Base-by-base conservation (phyloP, 2,888 invertebrate species). In the Nycteola revayana region DNA sequence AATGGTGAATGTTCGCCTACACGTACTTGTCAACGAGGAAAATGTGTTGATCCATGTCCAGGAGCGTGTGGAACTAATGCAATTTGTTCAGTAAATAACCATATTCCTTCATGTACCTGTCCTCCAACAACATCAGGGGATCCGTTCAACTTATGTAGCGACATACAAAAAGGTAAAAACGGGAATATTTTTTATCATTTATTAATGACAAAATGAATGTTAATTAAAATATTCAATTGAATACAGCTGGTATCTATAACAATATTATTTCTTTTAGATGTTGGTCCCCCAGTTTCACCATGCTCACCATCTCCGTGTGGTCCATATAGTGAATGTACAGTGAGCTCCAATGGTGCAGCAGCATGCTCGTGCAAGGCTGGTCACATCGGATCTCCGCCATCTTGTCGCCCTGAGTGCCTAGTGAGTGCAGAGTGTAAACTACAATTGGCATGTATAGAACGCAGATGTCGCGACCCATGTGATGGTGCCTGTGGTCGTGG, bases 261-360 rank as follows among this genome's bases (percentile, higher is more conserved):
- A 2, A 21, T 5, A 21, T 7, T 21, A n/a, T 21, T 21, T 21
- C 7, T 7, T 21, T 41, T 41, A 61, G 54, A 59, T 52, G 55
- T 58, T 5, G 21, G 21, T n/a, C 7, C 21, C 28, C 46, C 50
- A 6, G 64, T 62, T 34, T 65, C 69, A 27, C 87, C 90, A 7
- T 96, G 96, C 67, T 85, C 92, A 25, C 95, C 94, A 28, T 93
- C 93, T 28, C 95, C 95, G 0, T 96, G 96, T 65, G 95, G 94
- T 3, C 90, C 93, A 6, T 94, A 94, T 64, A 93, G 94, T 24
- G 84, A 91, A 54, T 94, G 93, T 61, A 73, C 79, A 41, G 82
- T 88, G 7, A 86, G 79, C 39, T 39, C 70, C 3, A 82, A 75
- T 26, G 89, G 89, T 28, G 90, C 92, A 42, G 93, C 93, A 10